Percentiles rank a stretch among this genome's conserved stretches.
Conservation (phyloP, 1,140 invertebrate genomes). For the Apis florea region DNA sequence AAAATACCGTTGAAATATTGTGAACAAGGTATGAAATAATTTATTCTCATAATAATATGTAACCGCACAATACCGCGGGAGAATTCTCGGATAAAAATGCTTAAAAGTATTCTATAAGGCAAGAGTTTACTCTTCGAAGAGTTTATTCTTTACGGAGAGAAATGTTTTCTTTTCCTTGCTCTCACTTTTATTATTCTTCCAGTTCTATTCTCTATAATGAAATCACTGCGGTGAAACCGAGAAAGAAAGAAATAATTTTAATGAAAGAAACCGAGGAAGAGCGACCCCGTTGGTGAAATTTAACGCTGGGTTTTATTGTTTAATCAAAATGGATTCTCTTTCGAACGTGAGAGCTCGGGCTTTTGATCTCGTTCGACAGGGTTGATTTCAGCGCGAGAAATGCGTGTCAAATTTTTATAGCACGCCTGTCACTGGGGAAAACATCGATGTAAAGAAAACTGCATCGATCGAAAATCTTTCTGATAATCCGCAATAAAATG, state of each 20-base stretch:
- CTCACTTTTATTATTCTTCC: background rate
- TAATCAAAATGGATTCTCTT: background rate
- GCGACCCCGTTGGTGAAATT: background rate
- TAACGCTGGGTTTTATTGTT: constrained; percentile 16
- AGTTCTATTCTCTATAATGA: background rate
- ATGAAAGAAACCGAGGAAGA: background rate
- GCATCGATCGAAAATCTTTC: background rate
- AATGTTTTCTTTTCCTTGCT: background rate
- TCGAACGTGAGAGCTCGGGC: background rate
- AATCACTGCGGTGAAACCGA: background rate
- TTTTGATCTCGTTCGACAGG: background rate
- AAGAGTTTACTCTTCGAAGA: background rate
- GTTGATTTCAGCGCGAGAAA: background rate
- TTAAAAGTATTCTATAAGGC: no score
- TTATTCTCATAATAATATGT: background rate
- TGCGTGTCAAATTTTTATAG: constrained; percentile 12
- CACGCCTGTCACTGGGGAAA: background rate
- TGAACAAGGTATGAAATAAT: background rate
- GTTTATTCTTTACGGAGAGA: background rate
- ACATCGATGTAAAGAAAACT: no score
- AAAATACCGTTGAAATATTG: background rate
- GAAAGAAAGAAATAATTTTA: background rate
- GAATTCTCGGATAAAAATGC: background rate
- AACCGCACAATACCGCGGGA: background rate
- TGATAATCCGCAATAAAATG: background rate